Conservation (phyloP, 2,797 vertebrate species). For the Falco berigora region DNA sequence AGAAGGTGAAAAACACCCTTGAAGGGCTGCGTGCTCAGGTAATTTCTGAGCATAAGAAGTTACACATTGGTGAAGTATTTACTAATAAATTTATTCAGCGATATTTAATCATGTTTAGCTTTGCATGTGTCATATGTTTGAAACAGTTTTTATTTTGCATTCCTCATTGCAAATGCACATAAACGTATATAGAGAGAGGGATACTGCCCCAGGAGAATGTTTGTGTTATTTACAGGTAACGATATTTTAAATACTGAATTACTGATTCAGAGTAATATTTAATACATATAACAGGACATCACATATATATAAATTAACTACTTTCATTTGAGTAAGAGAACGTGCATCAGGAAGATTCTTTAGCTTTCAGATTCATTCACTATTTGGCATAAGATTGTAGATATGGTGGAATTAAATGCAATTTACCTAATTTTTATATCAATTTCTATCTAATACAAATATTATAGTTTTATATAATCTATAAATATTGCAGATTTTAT, state of each 20-base stretch:
- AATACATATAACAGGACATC: background rate
- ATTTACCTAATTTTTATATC: background rate
- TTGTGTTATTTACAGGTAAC: background rate
- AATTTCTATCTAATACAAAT: no score
- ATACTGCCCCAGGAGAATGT: background rate
- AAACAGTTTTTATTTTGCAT: background rate
- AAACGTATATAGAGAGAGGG: background rate
- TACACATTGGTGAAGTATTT: background rate
- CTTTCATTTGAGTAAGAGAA: background rate
- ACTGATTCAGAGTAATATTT: background rate
- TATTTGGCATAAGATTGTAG: background rate
- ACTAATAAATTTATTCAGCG: background rate
- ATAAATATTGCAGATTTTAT: no score
- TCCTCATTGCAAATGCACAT: background rate
- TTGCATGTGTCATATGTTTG: background rate
- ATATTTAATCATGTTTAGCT: background rate
- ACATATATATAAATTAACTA: background rate
- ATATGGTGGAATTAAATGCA: background rate
- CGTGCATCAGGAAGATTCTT: background rate
- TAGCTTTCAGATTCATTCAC: background rate
- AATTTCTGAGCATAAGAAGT: background rate
- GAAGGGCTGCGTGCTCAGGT: background rate
- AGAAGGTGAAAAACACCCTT: background rate
- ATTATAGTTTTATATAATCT: no score
- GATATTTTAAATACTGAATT: background rate